Conservation (phyloP, 2,797 vertebrate species). For the Antennarius maculatus region DNA sequence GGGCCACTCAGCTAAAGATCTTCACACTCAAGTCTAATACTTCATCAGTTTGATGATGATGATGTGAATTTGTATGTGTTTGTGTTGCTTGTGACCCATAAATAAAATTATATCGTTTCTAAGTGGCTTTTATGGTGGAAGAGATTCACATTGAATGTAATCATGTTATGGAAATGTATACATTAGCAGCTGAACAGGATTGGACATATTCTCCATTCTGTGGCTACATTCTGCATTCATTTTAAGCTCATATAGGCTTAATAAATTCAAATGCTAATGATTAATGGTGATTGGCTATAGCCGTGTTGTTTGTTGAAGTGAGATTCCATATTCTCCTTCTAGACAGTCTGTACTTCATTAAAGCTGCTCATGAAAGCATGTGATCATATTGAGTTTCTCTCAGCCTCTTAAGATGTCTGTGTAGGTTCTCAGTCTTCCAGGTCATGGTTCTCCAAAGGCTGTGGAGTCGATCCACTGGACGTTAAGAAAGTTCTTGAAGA, state of each 20-base stretch:
- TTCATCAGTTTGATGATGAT: conserved; percentile 34
- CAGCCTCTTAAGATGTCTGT: no score
- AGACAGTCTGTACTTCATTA: conserved; percentile 20
- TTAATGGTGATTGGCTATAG: conserved; percentile 2
- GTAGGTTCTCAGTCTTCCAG: no score
- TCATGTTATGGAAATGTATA: conserved; percentile 8
- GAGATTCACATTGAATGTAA: neutral
- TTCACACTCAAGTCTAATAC: conserved; percentile 17
- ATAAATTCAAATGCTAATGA: conserved; percentile 26
- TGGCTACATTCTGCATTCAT: neutral
- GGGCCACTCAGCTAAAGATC: conserved; percentile 3
- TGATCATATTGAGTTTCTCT: conserved; percentile 28
- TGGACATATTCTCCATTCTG: neutral
- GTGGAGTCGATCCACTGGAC: no score
- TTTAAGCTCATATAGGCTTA: neutral
- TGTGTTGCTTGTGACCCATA: neutral
- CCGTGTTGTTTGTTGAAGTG: conserved; percentile 16
- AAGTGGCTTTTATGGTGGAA: conserved; percentile 13
- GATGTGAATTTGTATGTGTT: conserved; percentile 11
- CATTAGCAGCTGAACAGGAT: neutral
- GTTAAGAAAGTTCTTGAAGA: no score
- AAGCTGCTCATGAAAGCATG: conserved; percentile 12
- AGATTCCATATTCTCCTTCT: conserved; percentile 15
- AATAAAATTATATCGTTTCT: conserved; percentile 31
- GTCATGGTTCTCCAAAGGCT: no score